Percentiles rank a stretch among this genome's conserved stretches.
These are phyloP conservation scores for Gobionotothen gibberifrons DNA, from an alignment of 2,797 vertebrate genomes.

Conservation along the genomic window DNA sequence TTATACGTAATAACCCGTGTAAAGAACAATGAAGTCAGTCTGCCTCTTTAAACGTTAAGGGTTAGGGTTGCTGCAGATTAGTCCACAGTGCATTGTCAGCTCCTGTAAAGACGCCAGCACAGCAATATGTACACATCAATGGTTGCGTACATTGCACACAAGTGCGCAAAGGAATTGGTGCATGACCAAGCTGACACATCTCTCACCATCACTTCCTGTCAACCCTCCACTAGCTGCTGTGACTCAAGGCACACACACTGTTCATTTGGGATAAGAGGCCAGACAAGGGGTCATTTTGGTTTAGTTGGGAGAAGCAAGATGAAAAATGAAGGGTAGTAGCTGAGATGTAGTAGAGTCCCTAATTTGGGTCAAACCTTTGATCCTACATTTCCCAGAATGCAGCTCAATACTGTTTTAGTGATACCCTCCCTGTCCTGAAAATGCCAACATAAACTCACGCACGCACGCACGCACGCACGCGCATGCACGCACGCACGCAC, in stretches of 20 bases:
- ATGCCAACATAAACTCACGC: neutral
- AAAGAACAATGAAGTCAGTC: no score
- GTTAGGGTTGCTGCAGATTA: neutral
- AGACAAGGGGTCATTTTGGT: neutral
- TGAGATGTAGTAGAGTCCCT: neutral
- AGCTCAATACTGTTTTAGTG: no score
- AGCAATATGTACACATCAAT: neutral
- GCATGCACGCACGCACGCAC: no score
- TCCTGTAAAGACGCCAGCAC: neutral
- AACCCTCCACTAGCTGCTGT: neutral
- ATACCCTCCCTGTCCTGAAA: no score
- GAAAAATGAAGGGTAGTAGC: neutral
- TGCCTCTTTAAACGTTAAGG: no score
- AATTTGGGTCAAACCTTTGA: neutral
- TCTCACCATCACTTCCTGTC: neutral
- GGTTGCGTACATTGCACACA: neutral
- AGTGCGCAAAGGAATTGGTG: neutral
- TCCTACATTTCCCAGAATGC: no score
- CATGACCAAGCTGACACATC: neutral
- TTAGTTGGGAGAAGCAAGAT: neutral
- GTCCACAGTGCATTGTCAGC: neutral
- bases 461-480: no score
- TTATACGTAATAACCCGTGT: no score
- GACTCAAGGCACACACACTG: neutral
- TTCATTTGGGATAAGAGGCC: neutral